Conservation (phyloP, 1,140 invertebrate genomes). For the Apis mellifera region DNA sequence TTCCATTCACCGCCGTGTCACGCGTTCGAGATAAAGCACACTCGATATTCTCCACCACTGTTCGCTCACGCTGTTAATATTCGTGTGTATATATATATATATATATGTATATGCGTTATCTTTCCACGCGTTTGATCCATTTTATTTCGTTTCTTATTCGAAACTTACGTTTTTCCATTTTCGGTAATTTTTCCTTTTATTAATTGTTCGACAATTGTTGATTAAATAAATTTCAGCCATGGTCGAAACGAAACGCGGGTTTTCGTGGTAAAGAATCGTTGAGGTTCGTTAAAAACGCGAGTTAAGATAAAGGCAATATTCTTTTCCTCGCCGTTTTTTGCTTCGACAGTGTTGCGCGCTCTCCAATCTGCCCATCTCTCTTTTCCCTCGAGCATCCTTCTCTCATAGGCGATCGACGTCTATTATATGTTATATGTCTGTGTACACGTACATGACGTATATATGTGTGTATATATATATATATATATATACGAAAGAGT, state of each 20-base stretch:
- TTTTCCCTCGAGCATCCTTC: conserved; percentile 36
- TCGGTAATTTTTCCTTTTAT: too few species aligned
- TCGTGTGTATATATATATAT: too few species aligned
- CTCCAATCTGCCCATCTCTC: conserved; percentile 4
- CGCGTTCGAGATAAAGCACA: background rate
- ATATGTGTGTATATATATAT: too few species aligned
- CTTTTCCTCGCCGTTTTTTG: conserved; percentile 18
- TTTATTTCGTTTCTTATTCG: too few species aligned
- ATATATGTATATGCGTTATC: too few species aligned
- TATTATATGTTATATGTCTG: background rate
- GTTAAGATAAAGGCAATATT: conserved; percentile 14
- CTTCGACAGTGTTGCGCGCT: background rate
- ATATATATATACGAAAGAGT: background rate
- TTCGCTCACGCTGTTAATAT: background rate
- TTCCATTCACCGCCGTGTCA: background rate
- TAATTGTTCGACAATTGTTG: too few species aligned
- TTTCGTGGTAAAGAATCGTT: background rate
- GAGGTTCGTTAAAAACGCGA: conserved; percentile 17
- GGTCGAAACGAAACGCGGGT: background rate
- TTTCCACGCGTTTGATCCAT: too few species aligned
- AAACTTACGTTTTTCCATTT: too few species aligned
- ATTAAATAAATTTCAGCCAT: too few species aligned
- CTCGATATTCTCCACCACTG: background rate
- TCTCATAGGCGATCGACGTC: conserved; percentile 1
- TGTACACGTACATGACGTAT: background rate